These are phyloP conservation scores for Hipposideros armiger DNA, from an alignment of 2,113 vertebrate genomes.

Conservation along the genomic window DNA sequence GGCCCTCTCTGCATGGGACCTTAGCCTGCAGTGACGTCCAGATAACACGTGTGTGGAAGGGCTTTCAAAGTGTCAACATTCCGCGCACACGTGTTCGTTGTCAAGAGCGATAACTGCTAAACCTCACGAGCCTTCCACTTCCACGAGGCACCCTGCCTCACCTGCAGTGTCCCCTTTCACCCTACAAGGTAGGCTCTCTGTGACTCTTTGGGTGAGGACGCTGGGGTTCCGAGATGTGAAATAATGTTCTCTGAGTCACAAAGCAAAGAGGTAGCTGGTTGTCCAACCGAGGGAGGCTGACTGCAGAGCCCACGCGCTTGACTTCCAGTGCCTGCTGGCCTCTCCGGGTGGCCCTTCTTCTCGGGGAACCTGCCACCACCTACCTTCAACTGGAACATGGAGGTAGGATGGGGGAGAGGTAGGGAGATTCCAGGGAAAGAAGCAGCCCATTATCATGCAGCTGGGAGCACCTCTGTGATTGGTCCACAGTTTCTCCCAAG, in stretches of 20 bases:
- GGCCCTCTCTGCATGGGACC: background rate
- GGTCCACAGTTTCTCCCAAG: background rate
- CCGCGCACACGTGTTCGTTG: fast-evolving
- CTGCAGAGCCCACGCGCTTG: background rate
- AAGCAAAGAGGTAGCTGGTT: background rate
- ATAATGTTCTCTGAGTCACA: background rate
- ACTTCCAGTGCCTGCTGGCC: background rate
- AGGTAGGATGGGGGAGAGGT: no score
- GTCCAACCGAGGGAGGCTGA: background rate
- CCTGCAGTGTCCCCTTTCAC: fast-evolving
- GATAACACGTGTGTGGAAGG: background rate
- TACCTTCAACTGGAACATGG: background rate
- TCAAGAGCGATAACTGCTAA: background rate
- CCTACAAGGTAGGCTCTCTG: background rate
- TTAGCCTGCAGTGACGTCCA: background rate
- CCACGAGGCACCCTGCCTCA: no score
- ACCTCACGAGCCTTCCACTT: background rate
- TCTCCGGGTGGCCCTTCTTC: background rate
- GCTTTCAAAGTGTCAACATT: background rate
- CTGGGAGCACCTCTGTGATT: background rate
- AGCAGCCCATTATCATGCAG: no score
- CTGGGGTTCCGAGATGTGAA: background rate
- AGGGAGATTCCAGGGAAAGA: background rate
- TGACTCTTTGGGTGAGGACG: background rate
- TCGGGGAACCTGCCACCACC: fast-evolving